A percentile compares a stretch with the other conserved stretches of the same genome.
Conservation (phyloP, 2,888 invertebrate species). For the Ichneumoninae sp. region DNA sequence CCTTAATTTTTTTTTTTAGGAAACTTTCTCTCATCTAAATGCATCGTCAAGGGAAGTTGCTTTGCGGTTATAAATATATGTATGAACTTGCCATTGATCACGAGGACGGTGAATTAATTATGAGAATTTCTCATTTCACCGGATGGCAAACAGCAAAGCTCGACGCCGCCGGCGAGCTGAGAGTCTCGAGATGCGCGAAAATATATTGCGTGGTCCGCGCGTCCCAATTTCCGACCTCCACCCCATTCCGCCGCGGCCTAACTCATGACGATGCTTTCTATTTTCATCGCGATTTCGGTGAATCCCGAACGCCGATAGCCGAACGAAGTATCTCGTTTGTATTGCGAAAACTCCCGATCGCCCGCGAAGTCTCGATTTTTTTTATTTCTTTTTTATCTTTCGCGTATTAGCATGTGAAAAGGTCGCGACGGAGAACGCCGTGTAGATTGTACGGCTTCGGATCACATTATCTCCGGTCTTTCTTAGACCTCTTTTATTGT, state of each 20-base stretch:
- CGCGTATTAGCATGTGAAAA: not conserved
- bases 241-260: constrained; percentile 61
- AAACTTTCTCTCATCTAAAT: not conserved
- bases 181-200: constrained; percentile 68
- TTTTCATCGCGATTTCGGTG: constrained; percentile 62
- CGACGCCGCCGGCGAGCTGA: not conserved
- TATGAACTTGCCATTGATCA: not conserved
- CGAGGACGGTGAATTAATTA: not conserved
- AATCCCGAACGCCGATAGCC: constrained; percentile 59
- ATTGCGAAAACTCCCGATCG: constrained; percentile 15
- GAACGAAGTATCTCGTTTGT: constrained; percentile 20
- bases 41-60: not conserved
- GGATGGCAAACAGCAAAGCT: constrained; percentile 9
- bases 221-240: constrained; percentile 72
- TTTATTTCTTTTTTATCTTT: not conserved
- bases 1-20: not conserved
- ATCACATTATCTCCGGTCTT: not conserved
- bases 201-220: constrained; percentile 71
- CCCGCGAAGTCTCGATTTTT: not conserved
- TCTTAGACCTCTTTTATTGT: not conserved
- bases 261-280: constrained; percentile 60
- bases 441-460: not conserved
- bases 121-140: constrained; percentile 33
- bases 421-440: not conserved
- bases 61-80: constrained; percentile 11